Conservation (phyloP, 2,888 invertebrate genomes). For the Oscheius sp. region DNA sequence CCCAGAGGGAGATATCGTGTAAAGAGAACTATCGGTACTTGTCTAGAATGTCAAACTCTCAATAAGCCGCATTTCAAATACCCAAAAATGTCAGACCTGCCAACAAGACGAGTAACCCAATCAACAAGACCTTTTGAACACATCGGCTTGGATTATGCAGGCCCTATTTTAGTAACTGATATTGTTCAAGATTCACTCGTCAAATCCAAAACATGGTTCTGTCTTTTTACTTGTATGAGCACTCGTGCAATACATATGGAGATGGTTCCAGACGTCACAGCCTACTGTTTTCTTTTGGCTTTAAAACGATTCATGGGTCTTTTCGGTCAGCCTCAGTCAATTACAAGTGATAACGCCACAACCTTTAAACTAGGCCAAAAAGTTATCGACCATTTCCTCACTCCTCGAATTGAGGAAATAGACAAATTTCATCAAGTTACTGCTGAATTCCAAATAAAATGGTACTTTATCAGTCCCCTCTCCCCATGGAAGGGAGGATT, state of each 20-base stretch:
- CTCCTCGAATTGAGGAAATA: neutral
- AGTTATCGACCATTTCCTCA: neutral
- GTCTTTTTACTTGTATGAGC: constrained; percentile 71
- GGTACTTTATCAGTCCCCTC: constrained; percentile 12
- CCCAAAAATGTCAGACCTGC: neutral
- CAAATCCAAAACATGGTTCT: constrained; percentile 61
- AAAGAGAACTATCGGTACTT: neutral
- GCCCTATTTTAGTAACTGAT: constrained; percentile 66
- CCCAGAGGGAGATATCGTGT: neutral
- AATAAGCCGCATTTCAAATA: constrained; percentile 18
- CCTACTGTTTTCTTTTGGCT: constrained; percentile 64
- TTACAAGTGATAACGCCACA: constrained; percentile 70
- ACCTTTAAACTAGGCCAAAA: constrained; percentile 68
- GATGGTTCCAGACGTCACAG: constrained; percentile 61
- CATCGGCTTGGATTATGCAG: constrained; percentile 70
- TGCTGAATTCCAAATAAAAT: constrained; percentile 5
- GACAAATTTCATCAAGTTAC: neutral
- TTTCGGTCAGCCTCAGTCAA: constrained; percentile 63
- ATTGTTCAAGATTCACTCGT: constrained; percentile 15
- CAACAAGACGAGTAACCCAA: neutral
- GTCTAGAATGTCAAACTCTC: constrained; percentile 1
- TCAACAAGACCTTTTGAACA: constrained; percentile 61
- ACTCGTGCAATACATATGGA: constrained; percentile 71
- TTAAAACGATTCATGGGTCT: constrained; percentile 68
- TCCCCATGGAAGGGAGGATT: constrained; percentile 32